Evolutionary conservation across 2,797 vertebrate species (phyloP).

Genomic region (Neoniphon sammara): DNA sequence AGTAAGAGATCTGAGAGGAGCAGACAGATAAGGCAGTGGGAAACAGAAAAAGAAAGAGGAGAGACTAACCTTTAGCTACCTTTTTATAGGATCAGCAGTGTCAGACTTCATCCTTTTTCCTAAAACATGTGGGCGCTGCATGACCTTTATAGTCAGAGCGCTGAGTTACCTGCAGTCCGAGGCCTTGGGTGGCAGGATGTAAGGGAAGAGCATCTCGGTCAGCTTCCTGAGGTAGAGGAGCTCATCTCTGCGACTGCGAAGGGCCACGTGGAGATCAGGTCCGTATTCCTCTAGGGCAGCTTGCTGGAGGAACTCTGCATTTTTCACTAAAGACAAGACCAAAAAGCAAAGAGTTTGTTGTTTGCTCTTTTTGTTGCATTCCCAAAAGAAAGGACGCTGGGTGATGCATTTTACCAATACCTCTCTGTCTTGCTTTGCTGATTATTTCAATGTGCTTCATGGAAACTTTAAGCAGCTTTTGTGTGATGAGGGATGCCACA

Average conservation of each 20-base stretch:
- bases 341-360: not conserved
- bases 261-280: constrained; percentile 92
- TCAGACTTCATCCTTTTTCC: constrained; percentile 11
- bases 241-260: constrained; percentile 95
- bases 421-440: constrained; percentile 95
- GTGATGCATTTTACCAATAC: constrained; percentile 72
- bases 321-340: constrained; percentile 85
- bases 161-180: constrained; percentile 91
- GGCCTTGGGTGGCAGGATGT: constrained; percentile 94
- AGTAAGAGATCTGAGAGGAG: constrained; percentile 87
- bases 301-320: constrained; percentile 90
- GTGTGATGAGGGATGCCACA: constrained; percentile 91
- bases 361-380: not conserved
- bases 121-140: not conserved
- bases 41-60: constrained; percentile 45
- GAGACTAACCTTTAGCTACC: constrained; percentile 30
- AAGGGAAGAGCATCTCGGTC: constrained; percentile 95
- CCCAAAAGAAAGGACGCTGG: not conserved
- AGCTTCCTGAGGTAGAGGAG: constrained; percentile 96
- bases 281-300: constrained; percentile 95
- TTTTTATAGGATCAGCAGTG: constrained; percentile 1
- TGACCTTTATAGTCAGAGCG: not conserved
- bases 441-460: constrained; percentile 99
- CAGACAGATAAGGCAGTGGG: constrained; percentile 47
- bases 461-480: constrained; percentile 94